phyloP scores from a whole-genome alignment of 2,888 invertebrate genomes.

The Cephus spinipes region DNA sequence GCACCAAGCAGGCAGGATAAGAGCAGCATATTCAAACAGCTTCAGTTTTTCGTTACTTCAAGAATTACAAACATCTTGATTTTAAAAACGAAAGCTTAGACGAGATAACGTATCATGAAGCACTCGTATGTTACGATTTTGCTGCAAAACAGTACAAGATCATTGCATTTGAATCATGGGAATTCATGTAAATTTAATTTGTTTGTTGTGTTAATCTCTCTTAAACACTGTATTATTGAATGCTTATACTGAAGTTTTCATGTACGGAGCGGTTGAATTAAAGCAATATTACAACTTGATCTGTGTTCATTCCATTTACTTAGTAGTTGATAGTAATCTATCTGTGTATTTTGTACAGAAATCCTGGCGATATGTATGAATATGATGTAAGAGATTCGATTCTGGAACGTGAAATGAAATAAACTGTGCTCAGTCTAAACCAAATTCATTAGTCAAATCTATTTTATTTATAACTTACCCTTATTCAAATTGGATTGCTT shows the following conservation, averaged over 20 bases:
- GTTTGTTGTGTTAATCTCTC: not conserved
- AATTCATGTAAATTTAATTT: not conserved
- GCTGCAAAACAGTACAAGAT: not conserved
- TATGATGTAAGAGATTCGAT: conserved; percentile 34
- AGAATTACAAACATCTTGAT: not conserved
- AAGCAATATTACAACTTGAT: conserved; percentile 44
- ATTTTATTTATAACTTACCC: not conserved
- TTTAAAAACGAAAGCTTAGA: not conserved
- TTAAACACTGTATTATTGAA: not conserved
- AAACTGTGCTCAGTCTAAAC: conserved; percentile 8
- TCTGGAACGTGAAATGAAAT: conserved; percentile 39
- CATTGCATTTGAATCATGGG: not conserved
- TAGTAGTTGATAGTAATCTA: conserved; percentile 37
- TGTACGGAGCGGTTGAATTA: conserved; percentile 54
- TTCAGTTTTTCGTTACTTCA: not conserved
- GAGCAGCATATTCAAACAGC: not conserved
- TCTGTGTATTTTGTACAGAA: conserved; percentile 48
- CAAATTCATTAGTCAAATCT: not conserved
- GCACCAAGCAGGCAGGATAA: not conserved
- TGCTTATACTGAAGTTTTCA: conserved; percentile 14
- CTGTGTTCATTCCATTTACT: conserved; percentile 53
- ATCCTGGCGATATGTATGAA: conserved; percentile 24
- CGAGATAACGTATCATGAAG: not conserved
- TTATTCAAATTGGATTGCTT: not conserved
- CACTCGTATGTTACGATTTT: not conserved